Percentiles rank a stretch among this genome's conserved stretches.
Evolutionary conservation across 2,113 vertebrate genomes (phyloP).

Genomic region (Ophthalmolycus amberensis): DNA sequence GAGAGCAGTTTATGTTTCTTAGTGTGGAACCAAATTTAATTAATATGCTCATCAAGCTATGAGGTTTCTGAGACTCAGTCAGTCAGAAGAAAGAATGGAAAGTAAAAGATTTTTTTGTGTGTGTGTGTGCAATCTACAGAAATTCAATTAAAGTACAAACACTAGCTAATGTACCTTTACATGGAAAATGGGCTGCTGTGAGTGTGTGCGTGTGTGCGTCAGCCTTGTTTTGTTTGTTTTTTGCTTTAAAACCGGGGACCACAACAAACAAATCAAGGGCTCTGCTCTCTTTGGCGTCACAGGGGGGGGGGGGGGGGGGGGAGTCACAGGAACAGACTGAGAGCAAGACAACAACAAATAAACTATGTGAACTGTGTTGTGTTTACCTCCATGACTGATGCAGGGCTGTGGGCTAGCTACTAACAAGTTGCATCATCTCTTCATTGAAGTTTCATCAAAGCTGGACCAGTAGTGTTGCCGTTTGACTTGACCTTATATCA

Average conservation of each 20-base stretch:
- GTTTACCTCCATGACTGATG: constrained; percentile 33
- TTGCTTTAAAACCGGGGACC: constrained; percentile 22
- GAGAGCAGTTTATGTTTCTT: neutral
- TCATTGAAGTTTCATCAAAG: constrained; percentile 41
- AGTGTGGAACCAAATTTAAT: constrained; percentile 23
- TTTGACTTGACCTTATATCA: constrained; percentile 24
- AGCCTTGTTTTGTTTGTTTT: neutral
- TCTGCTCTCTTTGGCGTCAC: constrained; percentile 38
- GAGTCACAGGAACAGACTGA: constrained; percentile 26
- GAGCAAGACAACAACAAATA: constrained; percentile 37
- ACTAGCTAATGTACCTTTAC: constrained; percentile 44
- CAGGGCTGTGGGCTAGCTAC: neutral
- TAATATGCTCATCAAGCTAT: constrained; percentile 33
- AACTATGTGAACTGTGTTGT: constrained; percentile 15
- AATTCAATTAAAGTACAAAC: constrained; percentile 56
- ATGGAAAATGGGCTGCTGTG: constrained; percentile 9
- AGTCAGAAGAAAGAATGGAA: neutral
- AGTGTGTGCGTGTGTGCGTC: constrained; percentile 1
- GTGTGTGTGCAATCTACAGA: neutral
- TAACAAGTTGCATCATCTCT: constrained; percentile 47
- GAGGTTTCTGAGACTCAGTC: constrained; percentile 7
- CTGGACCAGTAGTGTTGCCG: neutral
- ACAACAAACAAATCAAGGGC: constrained; percentile 46
- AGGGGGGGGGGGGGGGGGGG: too few species aligned
- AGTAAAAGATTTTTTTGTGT: neutral